These are phyloP conservation scores for Lasioglossum baleicum DNA, from an alignment of 1,140 invertebrate genomes.

Conservation along the genomic window DNA sequence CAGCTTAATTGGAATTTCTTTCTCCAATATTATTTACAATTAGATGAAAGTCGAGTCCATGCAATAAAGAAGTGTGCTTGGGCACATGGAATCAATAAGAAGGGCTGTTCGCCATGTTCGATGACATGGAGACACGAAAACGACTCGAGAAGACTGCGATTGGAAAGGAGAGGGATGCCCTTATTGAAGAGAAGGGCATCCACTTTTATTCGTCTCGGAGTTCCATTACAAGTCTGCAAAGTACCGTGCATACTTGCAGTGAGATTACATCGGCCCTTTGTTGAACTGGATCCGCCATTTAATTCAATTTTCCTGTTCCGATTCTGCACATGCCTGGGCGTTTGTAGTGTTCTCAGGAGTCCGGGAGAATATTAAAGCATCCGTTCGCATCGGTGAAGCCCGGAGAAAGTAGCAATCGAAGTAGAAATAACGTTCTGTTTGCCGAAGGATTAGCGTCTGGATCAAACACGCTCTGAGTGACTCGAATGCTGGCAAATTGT, in stretches of 20 bases:
- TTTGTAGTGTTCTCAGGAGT: background rate
- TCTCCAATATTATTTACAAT: background rate
- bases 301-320: conserved; percentile 31
- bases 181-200: conserved; percentile 7
- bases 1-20: too few species aligned
- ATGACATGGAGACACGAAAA: conserved; percentile 9
- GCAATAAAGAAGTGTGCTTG: background rate
- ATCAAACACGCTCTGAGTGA: background rate
- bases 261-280: conserved; percentile 40
- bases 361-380: conserved; percentile 1
- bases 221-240: conserved; percentile 34
- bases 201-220: conserved; percentile 35
- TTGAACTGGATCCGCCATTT: conserved; percentile 31
- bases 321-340: conserved; percentile 2
- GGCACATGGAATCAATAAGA: conserved; percentile 13
- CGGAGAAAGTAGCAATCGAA: conserved; percentile 20
- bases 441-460: background rate
- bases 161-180: conserved; percentile 15
- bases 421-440: conserved; percentile 8
- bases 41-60: background rate
- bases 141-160: conserved; percentile 7
- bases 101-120: background rate
- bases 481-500: too few species aligned
- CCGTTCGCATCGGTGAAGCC: background rate
- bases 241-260: conserved; percentile 30